Conservation (phyloP, 2,797 vertebrate species). For the Coendou prehensilis region DNA sequence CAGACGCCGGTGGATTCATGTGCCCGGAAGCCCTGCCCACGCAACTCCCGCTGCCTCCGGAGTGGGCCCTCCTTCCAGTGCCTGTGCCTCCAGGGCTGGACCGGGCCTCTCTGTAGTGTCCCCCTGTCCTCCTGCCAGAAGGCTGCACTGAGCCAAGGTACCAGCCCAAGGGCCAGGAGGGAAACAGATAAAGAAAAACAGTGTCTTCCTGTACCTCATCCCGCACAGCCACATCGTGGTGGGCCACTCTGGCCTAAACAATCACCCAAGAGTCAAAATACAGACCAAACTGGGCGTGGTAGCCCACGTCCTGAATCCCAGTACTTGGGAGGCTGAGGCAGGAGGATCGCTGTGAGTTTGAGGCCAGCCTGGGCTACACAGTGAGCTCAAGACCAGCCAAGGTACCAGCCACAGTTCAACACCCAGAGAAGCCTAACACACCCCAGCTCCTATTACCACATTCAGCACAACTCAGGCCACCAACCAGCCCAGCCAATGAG, state of each 20-base stretch:
- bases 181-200: not conserved
- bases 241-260: not conserved
- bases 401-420: not conserved
- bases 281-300: not conserved
- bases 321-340: not conserved
- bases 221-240: not conserved
- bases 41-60: conserved; percentile 74
- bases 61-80: conserved; percentile 76
- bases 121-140: conserved; percentile 77
- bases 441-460: not conserved
- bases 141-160: conserved; percentile 78
- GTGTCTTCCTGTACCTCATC: not conserved
- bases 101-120: conserved; percentile 71
- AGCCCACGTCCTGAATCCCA: not conserved
- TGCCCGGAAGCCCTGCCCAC: conserved; percentile 77
- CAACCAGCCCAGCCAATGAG: not conserved
- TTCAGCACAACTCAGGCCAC: not conserved
- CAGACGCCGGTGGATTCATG: conserved; percentile 80
- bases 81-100: conserved; percentile 81
- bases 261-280: not conserved
- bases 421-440: not conserved
- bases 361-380: not conserved
- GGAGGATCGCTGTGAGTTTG: not conserved
- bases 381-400: not conserved
- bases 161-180: not conserved